Evolutionary conservation across 2,113 vertebrate species (phyloP).

Genomic region (Coryphaenoides rupestris): DNA sequence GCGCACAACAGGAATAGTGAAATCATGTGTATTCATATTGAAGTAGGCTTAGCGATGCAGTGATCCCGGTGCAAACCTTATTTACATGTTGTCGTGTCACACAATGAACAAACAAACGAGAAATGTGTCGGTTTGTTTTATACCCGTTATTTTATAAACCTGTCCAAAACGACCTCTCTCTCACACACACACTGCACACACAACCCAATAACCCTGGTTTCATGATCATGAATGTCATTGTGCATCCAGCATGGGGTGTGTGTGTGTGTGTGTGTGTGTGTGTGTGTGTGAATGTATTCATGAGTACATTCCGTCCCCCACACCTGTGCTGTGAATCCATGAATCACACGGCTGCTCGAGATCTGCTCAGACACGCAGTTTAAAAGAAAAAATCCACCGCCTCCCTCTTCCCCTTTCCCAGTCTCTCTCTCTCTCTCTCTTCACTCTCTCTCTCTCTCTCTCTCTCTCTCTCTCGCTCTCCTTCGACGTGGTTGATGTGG

Average conservation of each 20-base stretch:
- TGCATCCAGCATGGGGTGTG: conserved; percentile 26
- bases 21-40: too few relatives aligned
- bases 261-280: too few relatives aligned
- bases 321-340: not conserved
- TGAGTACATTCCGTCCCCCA: conserved; percentile 27
- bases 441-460: too few relatives aligned
- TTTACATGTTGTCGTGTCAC: too few relatives aligned
- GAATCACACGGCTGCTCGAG: conserved; percentile 10
- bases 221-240: not conserved
- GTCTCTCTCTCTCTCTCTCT: conserved; percentile 4
- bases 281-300: not conserved
- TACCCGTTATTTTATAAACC: not conserved
- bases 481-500: conserved; percentile 39
- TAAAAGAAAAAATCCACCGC: conserved; percentile 9
- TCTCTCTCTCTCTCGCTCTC: too few relatives aligned
- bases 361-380: conserved; percentile 32
- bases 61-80: too few relatives aligned
- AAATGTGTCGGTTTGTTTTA: conserved; percentile 1
- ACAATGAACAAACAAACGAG: too few relatives aligned
- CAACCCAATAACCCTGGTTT: not conserved
- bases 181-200: too few relatives aligned
- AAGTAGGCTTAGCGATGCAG: too few relatives aligned
- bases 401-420: not conserved
- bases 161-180: not conserved
- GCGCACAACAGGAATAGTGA: too few relatives aligned